Conservation (phyloP, 2,113 vertebrate genomes). For the Indicator maculatus region DNA sequence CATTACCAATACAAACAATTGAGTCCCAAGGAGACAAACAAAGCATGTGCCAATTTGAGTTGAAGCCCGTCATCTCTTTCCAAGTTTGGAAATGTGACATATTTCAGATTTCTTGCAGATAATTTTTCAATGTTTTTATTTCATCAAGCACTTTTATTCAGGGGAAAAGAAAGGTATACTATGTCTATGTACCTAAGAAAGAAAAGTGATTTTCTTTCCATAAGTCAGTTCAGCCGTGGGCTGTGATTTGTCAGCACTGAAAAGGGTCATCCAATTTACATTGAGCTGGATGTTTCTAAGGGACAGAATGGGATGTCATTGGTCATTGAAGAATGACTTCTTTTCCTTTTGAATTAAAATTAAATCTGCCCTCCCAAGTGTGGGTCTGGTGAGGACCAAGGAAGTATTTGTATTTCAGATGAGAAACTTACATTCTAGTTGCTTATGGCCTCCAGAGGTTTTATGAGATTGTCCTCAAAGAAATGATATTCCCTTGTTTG, state of each 20-base stretch:
- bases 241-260: constrained; percentile 18
- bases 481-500: neutral
- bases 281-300: neutral
- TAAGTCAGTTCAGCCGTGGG: neutral
- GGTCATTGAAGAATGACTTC: neutral
- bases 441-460: neutral
- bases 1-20: constrained; percentile 5
- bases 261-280: neutral
- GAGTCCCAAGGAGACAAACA: constrained; percentile 35
- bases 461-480: neutral
- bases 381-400: neutral
- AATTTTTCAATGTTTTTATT: constrained; percentile 47
- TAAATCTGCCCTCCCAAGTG: neutral
- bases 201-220: neutral
- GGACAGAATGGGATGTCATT: neutral
- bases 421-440: neutral
- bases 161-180: neutral
- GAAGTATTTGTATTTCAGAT: neutral
- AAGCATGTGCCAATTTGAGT: constrained; percentile 62
- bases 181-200: neutral
- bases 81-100: constrained; percentile 52
- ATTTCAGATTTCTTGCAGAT: constrained; percentile 56
- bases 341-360: constrained; percentile 22
- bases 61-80: constrained; percentile 41
- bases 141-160: constrained; percentile 13